Evolutionary conservation across 2,113 vertebrate species (phyloP), one percentile per base, ranked within the genome.

Genomic region (Ceyx cyanopectus): DNA sequence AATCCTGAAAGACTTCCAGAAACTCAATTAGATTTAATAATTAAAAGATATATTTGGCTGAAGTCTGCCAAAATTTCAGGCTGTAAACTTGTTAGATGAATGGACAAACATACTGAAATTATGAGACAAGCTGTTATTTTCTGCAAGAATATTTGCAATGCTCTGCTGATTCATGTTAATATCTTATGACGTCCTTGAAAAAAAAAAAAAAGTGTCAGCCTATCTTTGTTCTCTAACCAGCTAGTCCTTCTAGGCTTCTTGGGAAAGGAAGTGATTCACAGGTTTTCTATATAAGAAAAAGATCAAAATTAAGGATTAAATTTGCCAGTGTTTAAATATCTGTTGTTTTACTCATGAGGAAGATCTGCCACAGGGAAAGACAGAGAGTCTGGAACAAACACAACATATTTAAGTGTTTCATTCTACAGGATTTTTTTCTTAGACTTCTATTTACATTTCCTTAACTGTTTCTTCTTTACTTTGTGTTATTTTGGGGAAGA

Each of bases 291-390:
- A 69, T 37, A 40, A 23, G 57, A 22, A 65, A 84, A 72, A 67
- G 30, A 93, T 34, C 81, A 84, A 94, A 81, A 75, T 48, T 63
- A 86, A 89, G 24, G 16, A 57, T 67, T 29, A 92, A 81, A 87
- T 57, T 40, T 74, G 34, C 8, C 72, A 60, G 1, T 57, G 15
- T 57, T 82, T 76, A n/a, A 92, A 48, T 60, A 40, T 21, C 43
- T 85, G 7, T n/a, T 74, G 32, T 26, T 92, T 83, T 66, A 81
- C 41, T 78, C 6, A 0, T 20, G 26, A 73, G 29, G 21, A 91
- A 75, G 48, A 78, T 37, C 30, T 72, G 27, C 30, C 68, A 85
- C 13, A 63, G 24, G 20, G 14, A 88, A 91, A 83, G 29, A 67
- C n/a, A 66, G 54, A 27, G 11, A 82, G 20, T 15, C 66, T 60